Conservation (phyloP, 2,888 invertebrate species). For the Chouioia cunea region DNA sequence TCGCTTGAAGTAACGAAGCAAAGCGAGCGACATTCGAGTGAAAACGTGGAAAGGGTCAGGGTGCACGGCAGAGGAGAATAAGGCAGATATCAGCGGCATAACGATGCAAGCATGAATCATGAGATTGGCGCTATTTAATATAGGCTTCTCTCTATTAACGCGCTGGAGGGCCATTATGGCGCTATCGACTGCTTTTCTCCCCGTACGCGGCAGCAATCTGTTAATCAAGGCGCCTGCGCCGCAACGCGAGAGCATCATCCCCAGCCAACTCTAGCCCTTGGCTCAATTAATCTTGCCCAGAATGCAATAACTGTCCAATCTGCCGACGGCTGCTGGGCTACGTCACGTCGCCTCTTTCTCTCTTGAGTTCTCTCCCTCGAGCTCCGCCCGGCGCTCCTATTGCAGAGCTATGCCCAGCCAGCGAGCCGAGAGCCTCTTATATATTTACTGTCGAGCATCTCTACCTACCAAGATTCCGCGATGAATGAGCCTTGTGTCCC, state of each 20-base stretch:
- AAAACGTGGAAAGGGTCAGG: too few relatives aligned
- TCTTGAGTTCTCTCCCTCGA: slow-evolving; percentile 1
- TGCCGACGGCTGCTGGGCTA: slow-evolving; percentile 60
- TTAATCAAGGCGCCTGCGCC: slow-evolving; percentile 61
- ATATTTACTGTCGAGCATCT: too few relatives aligned
- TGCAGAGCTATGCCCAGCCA: slow-evolving; percentile 8
- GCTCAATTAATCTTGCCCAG: slow-evolving; percentile 68
- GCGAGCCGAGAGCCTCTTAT: neutral
- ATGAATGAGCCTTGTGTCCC: too few relatives aligned
- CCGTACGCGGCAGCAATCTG: slow-evolving; percentile 57
- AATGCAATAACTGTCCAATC: slow-evolving; percentile 70
- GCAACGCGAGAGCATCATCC: neutral
- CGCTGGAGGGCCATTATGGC: neutral
- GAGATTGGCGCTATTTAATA: slow-evolving; percentile 28
- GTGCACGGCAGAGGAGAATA: too few relatives aligned
- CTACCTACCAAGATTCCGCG: too few relatives aligned
- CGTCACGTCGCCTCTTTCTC: slow-evolving; percentile 55
- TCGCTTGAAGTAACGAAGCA: too few relatives aligned
- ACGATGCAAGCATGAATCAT: slow-evolving; percentile 15
- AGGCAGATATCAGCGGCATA: slow-evolving; percentile 1
- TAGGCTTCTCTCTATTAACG: slow-evolving; percentile 29
- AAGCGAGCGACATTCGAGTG: too few relatives aligned
- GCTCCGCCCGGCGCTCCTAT: slow-evolving; percentile 19
- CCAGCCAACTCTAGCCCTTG: slow-evolving; percentile 49
- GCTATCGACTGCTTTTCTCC: slow-evolving; percentile 4